Evolutionary conservation across 1,140 invertebrate species (phyloP).

Genomic region (Plutomurus gul): DNA sequence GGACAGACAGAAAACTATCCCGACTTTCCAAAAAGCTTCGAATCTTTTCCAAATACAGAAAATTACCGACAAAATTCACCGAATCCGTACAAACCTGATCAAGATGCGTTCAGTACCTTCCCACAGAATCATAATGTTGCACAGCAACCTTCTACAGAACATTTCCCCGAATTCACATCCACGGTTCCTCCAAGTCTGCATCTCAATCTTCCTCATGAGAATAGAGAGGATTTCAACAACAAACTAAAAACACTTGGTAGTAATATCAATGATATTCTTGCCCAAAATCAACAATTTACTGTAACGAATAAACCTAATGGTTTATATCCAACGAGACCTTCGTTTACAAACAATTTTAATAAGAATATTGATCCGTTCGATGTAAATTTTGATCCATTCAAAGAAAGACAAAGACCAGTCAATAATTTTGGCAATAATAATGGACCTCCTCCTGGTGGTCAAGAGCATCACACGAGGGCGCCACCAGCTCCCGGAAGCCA

Average conservation of each 20-base stretch:
- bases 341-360: background rate
- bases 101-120: background rate
- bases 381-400: background rate
- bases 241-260: background rate
- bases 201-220: background rate
- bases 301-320: background rate
- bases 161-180: background rate
- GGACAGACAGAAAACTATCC: background rate
- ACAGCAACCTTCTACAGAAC: background rate
- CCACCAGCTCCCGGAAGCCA: background rate
- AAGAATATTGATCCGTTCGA: slow-evolving; percentile 1
- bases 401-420: background rate
- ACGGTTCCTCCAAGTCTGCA: background rate
- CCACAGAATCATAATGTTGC: background rate
- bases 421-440: background rate
- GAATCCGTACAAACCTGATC: too few species aligned
- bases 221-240: background rate
- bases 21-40: background rate
- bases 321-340: background rate
- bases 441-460: background rate
- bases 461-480: background rate
- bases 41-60: background rate
- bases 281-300: background rate
- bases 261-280: background rate
- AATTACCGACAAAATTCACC: too few species aligned